Evolutionary conservation across 2,113 vertebrate species (phyloP), one percentile per base, ranked within the genome.

Genomic region (Otolemur garnettii): DNA sequence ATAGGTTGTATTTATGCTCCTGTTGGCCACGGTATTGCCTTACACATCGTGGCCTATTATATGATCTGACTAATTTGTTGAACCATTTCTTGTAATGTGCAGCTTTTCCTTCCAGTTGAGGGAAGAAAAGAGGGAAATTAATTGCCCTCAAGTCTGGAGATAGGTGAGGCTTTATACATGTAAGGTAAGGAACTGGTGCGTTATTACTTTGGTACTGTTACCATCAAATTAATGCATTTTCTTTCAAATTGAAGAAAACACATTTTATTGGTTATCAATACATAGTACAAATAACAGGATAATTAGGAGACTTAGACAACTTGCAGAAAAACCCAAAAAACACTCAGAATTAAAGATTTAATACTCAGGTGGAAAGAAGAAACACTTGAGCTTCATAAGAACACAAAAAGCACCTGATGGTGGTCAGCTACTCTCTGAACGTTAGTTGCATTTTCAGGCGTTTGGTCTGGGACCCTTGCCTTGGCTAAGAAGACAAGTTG

Each of bases 231-330:
- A 68, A 42, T 84, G 38, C 4, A 14, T 91, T 93, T 90, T 50
- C 15, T 90, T 93, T 64, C 60, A 93, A 60, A 42, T 21, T 68
- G 24, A 62, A 91, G 86, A 83, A 89, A 86, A 79, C 50, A 33
- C 33, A 50, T 4, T 60, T 89, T 84, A 45, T 30, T 83, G 53
- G 14, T 4, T 82, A 42, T 69, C 18, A 30, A 2, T 78, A 57
- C 83, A 8, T 59, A 35, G 62, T 90, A 57, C 13, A 62, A 64
- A 74, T 75, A 78, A 55, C 0, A 12, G 38, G 14, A 28, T 57
- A 60, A 28, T 68, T 19, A 79, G 69, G 30, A 71, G 18, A 80
- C 71, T 88, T 86, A 74, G 64, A 71, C 50, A 90, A 15, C 9
- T 59, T 14, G 35, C 14, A 21, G 2, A 28, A 30, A 21, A 10